phyloP scores from a whole-genome alignment of 2,797 vertebrate species.

The Ibycter americanus region DNA sequence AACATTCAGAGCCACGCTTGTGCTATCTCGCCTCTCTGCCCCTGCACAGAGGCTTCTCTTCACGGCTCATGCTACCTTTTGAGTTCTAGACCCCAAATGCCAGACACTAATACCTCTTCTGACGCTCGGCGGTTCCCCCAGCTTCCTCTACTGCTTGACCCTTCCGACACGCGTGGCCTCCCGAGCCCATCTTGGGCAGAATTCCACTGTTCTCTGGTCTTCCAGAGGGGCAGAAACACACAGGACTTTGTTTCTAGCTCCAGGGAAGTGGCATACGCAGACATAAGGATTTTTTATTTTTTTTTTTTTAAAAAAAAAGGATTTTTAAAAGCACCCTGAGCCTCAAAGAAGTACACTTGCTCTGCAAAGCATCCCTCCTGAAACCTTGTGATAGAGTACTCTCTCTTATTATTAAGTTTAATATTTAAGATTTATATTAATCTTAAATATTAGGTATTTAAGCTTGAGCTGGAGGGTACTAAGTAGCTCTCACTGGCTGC shows the following conservation, averaged over 20 bases:
- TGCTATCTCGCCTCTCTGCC: background rate
- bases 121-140: background rate
- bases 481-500: background rate
- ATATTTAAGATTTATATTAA: too few species aligned
- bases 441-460: too few species aligned
- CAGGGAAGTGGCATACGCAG: background rate
- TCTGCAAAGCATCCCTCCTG: background rate
- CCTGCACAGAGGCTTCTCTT: background rate
- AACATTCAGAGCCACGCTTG: background rate
- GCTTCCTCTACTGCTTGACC: background rate
- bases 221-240: background rate
- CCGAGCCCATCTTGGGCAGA: background rate
- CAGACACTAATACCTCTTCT: background rate
- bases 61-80: background rate
- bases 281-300: background rate
- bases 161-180: rapidly evolving
- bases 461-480: too few species aligned
- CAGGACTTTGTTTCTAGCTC: background rate
- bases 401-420: too few species aligned
- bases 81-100: background rate
- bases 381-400: rapidly evolving
- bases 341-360: background rate
- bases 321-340: background rate
- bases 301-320: background rate
- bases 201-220: background rate